Base-by-base conservation (phyloP, 2,888 invertebrate species). In the Fragum whitleyi region DNA sequence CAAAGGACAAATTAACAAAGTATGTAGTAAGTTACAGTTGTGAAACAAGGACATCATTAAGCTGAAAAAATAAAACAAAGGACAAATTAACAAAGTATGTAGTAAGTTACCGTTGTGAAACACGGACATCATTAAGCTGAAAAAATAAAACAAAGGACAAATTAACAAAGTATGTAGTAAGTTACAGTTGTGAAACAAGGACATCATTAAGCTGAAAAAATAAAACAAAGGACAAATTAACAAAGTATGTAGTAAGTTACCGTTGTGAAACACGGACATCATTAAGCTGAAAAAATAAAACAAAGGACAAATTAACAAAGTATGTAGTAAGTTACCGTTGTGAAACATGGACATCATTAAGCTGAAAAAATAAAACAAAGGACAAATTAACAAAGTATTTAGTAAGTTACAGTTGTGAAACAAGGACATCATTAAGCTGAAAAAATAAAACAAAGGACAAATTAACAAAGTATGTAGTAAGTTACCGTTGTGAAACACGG, bases 31-130 rank as follows among this genome's bases (percentile, higher is more conserved):
- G 77, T 96, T 95, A n/a, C 97, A 97, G 88, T 96, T 96, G 91
- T 97, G 96, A 92, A 98, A 96, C 16, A 96, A 95, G 0, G 97
- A 96, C 91, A 97, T 96, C 79, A 98, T 94, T 94, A 98, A 97
- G 82, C 96, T 94, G 87, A 32, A 91, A 90, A 65, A 55, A 73
- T 59, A 67, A 55, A 14, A 2, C 19, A 47, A 3, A n/a, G n/a
- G n/a, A n/a, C n/a, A n/a, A n/a, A n/a, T n/a, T n/a, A n/a, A n/a
- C n/a, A n/a, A n/a, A n/a, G n/a, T n/a, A n/a, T n/a, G n/a, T n/a
- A n/a, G 95, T 76, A 98, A 94, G 77, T 96, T 95, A n/a, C 97
- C 97, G 88, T 96, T 96, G 91, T 97, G 96, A 92, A 98, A 96
- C 16, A 96, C 95, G 0, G 97, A 96, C 91, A 97, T 96, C 79